Percentiles rank a stretch among this genome's conserved stretches.
phyloP scores from a whole-genome alignment of 1,140 invertebrate species.

The Steinernema feltiae region DNA sequence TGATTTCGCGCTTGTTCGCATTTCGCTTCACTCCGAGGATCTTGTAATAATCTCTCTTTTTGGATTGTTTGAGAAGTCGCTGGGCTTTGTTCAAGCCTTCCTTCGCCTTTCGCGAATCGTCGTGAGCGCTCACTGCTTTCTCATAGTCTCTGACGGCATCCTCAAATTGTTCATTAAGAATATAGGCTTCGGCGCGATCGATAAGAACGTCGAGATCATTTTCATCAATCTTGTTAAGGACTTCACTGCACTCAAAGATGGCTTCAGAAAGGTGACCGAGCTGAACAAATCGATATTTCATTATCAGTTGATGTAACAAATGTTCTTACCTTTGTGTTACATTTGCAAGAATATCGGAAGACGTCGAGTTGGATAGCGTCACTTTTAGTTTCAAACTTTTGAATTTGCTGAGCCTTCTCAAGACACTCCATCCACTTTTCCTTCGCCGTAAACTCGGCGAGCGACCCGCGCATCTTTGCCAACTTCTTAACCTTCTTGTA shows the following conservation, averaged over 20 bases:
- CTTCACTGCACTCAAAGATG: constrained; percentile 72
- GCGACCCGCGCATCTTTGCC: constrained; percentile 74
- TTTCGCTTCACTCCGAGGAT: constrained; percentile 78
- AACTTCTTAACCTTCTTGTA: constrained; percentile 96
- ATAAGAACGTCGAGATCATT: constrained; percentile 74
- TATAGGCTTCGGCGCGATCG: constrained; percentile 83
- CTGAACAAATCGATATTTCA: constrained; percentile 60
- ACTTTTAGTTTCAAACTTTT: constrained; percentile 69
- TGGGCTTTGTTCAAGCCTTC: constrained; percentile 82
- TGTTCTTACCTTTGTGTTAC: constrained; percentile 58
- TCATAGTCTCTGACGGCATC: constrained; percentile 83
- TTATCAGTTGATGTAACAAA: constrained; percentile 21
- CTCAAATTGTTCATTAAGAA: constrained; percentile 82
- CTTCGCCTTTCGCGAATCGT: constrained; percentile 72
- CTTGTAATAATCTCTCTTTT: constrained; percentile 95
- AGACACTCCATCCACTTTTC: constrained; percentile 73
- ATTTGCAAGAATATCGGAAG: constrained; percentile 62
- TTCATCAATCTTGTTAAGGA: constrained; percentile 69
- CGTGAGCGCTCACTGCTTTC: constrained; percentile 77
- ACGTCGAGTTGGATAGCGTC: constrained; percentile 71
- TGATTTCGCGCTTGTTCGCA: constrained; percentile 84
- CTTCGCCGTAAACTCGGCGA: constrained; percentile 68
- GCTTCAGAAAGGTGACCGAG: constrained; percentile 65
- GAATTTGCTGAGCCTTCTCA: constrained; percentile 66
- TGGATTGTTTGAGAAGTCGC: constrained; percentile 84